Percentiles rank a stretch among this genome's conserved stretches.
phyloP scores from a whole-genome alignment of 92 coral and sea anemone species.

The Nematostella vectensis region DNA sequence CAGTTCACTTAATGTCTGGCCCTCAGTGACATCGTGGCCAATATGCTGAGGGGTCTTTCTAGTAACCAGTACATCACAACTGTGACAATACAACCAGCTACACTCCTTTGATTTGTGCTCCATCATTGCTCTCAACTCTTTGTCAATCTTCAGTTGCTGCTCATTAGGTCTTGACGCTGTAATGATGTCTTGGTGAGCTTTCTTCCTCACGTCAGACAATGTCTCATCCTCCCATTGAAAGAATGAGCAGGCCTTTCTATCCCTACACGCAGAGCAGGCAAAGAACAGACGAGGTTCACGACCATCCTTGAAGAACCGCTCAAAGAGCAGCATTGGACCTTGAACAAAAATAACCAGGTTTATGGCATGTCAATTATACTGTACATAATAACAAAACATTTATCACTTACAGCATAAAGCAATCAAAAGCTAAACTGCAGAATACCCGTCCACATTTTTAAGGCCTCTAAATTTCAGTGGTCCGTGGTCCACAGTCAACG shows the following conservation, averaged over 20 bases:
- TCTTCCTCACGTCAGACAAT: conserved; percentile 49
- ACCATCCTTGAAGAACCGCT: conserved; percentile 78
- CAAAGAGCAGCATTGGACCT: conserved; percentile 99
- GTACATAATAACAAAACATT: no score
- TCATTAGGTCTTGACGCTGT: conserved; percentile 39
- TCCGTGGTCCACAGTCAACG: no score
- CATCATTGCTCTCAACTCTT: conserved; percentile 25
- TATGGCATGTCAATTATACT: not conserved
- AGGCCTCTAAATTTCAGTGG: no score
- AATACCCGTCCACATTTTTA: no score
- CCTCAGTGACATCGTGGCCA: conserved; percentile 31
- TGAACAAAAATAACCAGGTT: no score
- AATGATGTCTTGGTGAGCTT: conserved; percentile 67
- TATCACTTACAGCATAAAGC: no score
- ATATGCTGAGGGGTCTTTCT: conserved; percentile 34
- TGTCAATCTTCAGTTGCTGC: conserved; percentile 16
- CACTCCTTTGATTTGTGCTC: conserved; percentile 10
- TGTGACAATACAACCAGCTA: conserved; percentile 59
- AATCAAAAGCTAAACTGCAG: no score
- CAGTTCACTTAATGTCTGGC: conserved; percentile 30
- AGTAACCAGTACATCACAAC: conserved; percentile 55
- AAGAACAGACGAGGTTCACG: conserved; percentile 56
- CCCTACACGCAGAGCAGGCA: conserved; percentile 94
- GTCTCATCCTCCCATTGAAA: conserved; percentile 94
- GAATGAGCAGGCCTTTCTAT: conserved; percentile 81